Base-by-base conservation (phyloP, 1,140 invertebrate species). In the Trichonephila inaurata region DNA sequence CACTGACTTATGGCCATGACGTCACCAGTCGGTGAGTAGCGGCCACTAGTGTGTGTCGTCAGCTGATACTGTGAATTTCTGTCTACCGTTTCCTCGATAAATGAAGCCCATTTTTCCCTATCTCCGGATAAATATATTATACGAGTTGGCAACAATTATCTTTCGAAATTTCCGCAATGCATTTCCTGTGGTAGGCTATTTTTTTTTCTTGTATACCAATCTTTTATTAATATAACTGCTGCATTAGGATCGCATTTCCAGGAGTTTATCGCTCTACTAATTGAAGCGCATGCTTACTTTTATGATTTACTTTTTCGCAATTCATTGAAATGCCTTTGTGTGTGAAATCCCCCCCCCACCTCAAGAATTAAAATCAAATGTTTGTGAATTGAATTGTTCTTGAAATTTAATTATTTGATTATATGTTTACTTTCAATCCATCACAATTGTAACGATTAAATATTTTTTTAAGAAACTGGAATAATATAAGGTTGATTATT, bases 111-210 rank as follows among this genome's bases (percentile, higher is more conserved):
- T 72, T 77, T 77, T 77, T 77, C 72, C 33, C 72, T 77, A 77
- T 77, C 72, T 77, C 72, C 28, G 72, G 72, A 77, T 77, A 77
- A 77, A 77, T 77, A 77, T 77, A 77, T 77, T 33, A 40, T 77
- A 28, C 24, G 28, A 28, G 72, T 16, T 77, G 72, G 72, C 28
- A 77, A 77, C 72, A 77, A 77, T 77, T 77, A 77, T 77, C 72
- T 77, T 77, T 77, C 33, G 72, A 77, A 77, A 77, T 77, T 77
- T 77, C 72, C 72, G 72, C 72, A 40, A 77, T 40, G 33, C 10
- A 40, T 33, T 77, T 77, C 72, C 72, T 77, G 28, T 77, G 72
- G 12, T 40, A 28, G 69, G 69, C 16, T 14, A 40, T 77, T 18
- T 4, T 77, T 77, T 77, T 77, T 69, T 10, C 28, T 72, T 72